A percentile compares a stretch with the other conserved stretches of the same genome.
phyloP scores from a whole-genome alignment of 2,113 vertebrate species.

The Rhabdomys dilectus region DNA sequence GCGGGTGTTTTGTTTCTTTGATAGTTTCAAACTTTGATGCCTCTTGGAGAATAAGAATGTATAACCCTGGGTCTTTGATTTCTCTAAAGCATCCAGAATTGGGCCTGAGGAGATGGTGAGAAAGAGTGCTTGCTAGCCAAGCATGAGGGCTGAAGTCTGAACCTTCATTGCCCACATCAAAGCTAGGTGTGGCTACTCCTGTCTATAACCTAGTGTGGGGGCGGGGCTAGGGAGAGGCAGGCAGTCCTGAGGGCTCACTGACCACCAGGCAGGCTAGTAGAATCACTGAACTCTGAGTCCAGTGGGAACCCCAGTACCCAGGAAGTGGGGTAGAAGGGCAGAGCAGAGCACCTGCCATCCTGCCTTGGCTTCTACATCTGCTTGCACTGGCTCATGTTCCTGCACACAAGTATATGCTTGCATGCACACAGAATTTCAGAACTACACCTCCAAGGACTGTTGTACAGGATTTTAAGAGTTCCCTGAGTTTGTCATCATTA shows the following conservation, averaged over 20 bases:
- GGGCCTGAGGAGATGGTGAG: neutral
- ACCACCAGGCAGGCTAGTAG: neutral
- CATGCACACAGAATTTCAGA: neutral
- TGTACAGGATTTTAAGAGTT: neutral
- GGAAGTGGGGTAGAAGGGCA: neutral
- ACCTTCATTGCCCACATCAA: neutral
- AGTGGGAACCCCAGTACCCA: neutral
- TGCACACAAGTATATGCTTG: neutral
- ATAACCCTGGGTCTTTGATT: neutral
- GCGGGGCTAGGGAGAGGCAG: neutral
- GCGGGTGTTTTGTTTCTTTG: conserved; percentile 1
- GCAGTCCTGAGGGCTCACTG: neutral
- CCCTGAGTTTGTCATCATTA: neutral
- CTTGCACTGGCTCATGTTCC: no score
- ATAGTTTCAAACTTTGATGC: conserved; percentile 22
- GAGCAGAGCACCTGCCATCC: neutral
- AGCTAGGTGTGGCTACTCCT: neutral
- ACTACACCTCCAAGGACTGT: neutral
- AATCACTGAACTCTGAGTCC: neutral
- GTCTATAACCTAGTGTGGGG: neutral
- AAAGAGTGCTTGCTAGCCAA: neutral
- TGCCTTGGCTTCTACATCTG: neutral
- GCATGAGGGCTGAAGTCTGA: neutral
- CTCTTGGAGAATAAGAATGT: neutral
- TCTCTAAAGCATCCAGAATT: conserved; percentile 17